Evolutionary conservation across 2,113 vertebrate species (phyloP).

Genomic region (Phrynosoma platyrhinos): DNA sequence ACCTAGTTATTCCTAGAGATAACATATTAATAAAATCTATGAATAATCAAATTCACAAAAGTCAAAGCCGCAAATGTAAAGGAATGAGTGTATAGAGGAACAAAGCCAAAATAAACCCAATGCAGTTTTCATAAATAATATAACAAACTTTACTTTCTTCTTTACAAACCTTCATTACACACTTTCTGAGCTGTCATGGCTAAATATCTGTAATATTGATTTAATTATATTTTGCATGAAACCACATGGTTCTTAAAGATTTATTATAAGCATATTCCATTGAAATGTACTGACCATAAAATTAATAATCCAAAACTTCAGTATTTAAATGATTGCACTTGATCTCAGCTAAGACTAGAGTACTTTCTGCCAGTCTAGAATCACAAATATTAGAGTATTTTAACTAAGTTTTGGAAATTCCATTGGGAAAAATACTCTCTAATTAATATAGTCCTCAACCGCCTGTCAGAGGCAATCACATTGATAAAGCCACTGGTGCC

Average conservation of each 20-base stretch:
- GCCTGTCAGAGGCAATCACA: slow-evolving; percentile 42
- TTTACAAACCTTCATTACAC: not conserved
- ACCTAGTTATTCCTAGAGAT: too few relatives aligned
- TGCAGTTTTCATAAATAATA: slow-evolving; percentile 12
- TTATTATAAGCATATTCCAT: slow-evolving; percentile 4
- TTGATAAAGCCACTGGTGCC: slow-evolving; percentile 56
- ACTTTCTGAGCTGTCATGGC: not conserved
- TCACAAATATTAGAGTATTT: slow-evolving; percentile 47
- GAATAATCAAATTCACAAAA: too few relatives aligned
- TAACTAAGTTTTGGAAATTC: slow-evolving; percentile 35
- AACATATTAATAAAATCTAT: too few relatives aligned
- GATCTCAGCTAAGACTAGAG: slow-evolving; percentile 44
- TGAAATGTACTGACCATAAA: slow-evolving; percentile 45
- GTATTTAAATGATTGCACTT: slow-evolving; percentile 35
- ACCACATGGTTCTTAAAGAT: not conserved
- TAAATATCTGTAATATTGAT: not conserved
- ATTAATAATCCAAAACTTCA: slow-evolving; percentile 51
- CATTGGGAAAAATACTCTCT: slow-evolving; percentile 45
- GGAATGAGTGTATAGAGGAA: not conserved
- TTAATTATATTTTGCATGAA: not conserved
- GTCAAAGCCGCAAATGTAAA: too few relatives aligned
- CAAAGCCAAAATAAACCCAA: slow-evolving; percentile 28
- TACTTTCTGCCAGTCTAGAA: slow-evolving; percentile 18
- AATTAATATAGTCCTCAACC: slow-evolving; percentile 56
- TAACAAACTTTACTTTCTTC: not conserved